Evolutionary conservation across 2,113 vertebrate genomes (phyloP), one percentile per base, ranked within the genome.

Genomic region (Ptyas mucosa): DNA sequence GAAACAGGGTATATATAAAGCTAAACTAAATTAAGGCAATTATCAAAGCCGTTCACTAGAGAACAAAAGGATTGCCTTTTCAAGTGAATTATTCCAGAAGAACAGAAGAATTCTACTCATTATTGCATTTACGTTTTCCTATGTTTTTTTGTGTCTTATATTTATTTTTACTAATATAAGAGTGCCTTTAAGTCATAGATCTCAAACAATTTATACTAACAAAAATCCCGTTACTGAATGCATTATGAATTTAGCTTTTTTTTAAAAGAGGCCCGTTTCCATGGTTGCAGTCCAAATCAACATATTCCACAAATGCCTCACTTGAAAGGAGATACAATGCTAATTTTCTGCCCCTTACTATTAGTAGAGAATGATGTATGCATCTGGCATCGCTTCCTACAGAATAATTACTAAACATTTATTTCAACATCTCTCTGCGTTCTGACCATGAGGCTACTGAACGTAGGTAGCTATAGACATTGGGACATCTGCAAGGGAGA

Each of bases 231-330:
- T 26, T 34, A 21, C 34, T 89, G 52, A 92, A 81, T 1, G 26
- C 34, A 12, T 54, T 89, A 34, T 49, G 43, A 85, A 57, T 11
- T 11, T 52, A 88, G 8, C 58, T 57, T 46, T 51, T 52, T 64
- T 64, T 53, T 58, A 58, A 86, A 55, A 69, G 39, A 75, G 43
- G 10, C 61, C 14, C 14, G 39, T 91, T 91, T 49, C 61, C 89
- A 93, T 81, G 52, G 57, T 91, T 93, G 23, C 58, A 93, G 51
- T 88, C 86, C 55, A 39, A 18, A 54, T 18, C 8, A 93, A 55
- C 15, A 57, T 39, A 24, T 87, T 51, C n/a, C 52, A 87, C 29
- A 86, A 86, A 21, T 29, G 81, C 21, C 46, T 61, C 43, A 46
- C 49, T 69, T n/a, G 51, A 51, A 52, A 49, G 8, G 21, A 14